Evolutionary conservation across 2,797 vertebrate genomes (phyloP).

Genomic region (Poeciliopsis infans): DNA sequence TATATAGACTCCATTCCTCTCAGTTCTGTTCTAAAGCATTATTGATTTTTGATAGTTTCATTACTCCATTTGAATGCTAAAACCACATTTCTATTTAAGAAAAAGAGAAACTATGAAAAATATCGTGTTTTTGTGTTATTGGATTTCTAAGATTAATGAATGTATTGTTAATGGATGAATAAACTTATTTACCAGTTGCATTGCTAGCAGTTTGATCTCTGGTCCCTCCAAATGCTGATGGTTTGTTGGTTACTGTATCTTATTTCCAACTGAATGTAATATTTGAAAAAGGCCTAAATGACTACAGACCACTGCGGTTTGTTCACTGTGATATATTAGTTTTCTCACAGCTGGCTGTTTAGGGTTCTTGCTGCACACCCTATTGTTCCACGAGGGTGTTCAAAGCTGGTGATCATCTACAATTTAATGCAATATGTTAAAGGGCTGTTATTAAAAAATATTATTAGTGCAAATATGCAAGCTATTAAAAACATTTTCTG

Average conservation of each 20-base stretch:
- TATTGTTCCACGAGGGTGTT: not conserved
- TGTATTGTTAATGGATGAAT: slow-evolving; percentile 6
- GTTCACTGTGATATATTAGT: not conserved
- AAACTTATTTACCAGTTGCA: not conserved
- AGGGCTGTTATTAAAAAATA: not conserved
- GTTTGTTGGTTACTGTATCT: not conserved
- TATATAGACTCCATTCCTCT: slow-evolving; percentile 62
- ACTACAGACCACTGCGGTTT: not conserved
- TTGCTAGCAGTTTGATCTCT: not conserved
- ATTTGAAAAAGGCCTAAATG: not conserved
- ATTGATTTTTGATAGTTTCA: slow-evolving; percentile 78
- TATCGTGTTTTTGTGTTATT: slow-evolving; percentile 14
- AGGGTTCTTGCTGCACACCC: not conserved
- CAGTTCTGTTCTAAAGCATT: slow-evolving; percentile 77
- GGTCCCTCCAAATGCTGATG: not conserved
- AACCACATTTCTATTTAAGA: slow-evolving; percentile 40
- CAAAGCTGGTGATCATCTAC: not conserved
- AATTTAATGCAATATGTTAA: not conserved
- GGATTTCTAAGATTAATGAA: slow-evolving; percentile 27
- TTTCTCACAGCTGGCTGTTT: slow-evolving; percentile 4
- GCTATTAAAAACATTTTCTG: not conserved
- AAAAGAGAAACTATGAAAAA: slow-evolving; percentile 24
- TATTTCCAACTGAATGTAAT: not conserved
- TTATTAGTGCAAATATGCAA: not conserved
- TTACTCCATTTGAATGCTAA: slow-evolving; percentile 70